These are phyloP conservation scores for Cryptocephalus moraei DNA, from an alignment of 2,888 invertebrate genomes.

Conservation along the genomic window DNA sequence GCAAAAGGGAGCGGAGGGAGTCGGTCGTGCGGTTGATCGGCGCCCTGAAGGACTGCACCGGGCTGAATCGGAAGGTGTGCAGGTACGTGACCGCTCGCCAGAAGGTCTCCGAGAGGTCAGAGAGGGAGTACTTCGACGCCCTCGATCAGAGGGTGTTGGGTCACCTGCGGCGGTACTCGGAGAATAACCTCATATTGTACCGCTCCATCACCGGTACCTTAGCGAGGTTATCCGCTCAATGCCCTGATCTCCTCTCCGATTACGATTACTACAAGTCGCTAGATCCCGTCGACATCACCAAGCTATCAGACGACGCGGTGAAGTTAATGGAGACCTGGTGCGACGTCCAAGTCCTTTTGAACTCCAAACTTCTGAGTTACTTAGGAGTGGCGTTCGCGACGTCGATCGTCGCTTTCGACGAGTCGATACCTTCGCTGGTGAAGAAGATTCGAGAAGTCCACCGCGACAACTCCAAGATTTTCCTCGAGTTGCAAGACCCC, in stretches of 20 bases:
- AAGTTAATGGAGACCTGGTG: not conserved
- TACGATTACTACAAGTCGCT: not conserved
- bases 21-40: not conserved
- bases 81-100: not conserved
- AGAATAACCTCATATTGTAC: not conserved
- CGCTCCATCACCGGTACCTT: not conserved
- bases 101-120: not conserved
- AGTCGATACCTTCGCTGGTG: not conserved
- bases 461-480: not conserved
- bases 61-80: not conserved
- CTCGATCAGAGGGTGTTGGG: not conserved
- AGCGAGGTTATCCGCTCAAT: not conserved
- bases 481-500: not conserved
- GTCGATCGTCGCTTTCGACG: not conserved
- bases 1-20: not conserved
- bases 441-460: not conserved
- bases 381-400: not conserved
- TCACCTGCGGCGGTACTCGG: not conserved
- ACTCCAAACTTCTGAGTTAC: not conserved
- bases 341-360: not conserved
- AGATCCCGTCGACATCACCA: not conserved
- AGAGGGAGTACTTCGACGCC: not conserved
- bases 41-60: not conserved
- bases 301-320: not conserved
- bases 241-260: not conserved